Base-by-base conservation (phyloP, 2,797 vertebrate genomes). In the Bucorvus abyssinicus region DNA sequence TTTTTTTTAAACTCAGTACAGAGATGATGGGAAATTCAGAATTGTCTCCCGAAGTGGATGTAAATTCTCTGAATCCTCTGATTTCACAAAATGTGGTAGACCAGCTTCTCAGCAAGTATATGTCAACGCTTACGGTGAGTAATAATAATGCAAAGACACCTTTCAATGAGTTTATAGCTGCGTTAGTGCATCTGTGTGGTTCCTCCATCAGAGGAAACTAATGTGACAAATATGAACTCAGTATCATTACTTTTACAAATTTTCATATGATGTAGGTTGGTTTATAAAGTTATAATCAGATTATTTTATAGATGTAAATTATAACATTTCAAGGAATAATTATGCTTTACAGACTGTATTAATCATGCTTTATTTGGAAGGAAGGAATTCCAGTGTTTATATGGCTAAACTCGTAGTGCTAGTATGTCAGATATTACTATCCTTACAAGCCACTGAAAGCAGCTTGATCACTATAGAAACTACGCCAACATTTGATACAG, bases 11-110 rank as follows among this genome's bases (percentile, higher is more conserved):
- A 67, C 89, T 52, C 82, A 99, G 99, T 74, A 57, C 63, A 42
- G 99, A 99, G 97, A 99, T 99, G 99, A 99, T 99, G 99, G 99
- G 99, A 26, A 98, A 99, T 85, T 96, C 97, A 32, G 99, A 99
- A 76, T 98, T 99, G 30, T 94, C 93, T 55, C 98, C 98, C 0
- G 99, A 99, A 97, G 99, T 99, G 87, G 99, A 99, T 61, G 98
- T 98, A 56, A 98, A 98, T 90, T 91, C 96, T 68, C 95, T 99
- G 95, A 97, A 98, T 93, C 92, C 98, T 68, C 97, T 99, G 79
- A 98, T 99, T 57, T 98, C 99, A 4, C 97, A 98, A 86, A 96
- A 98, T 1, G 98, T 99, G 83, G 98, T 99, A 82, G 97, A 99
- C 16, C 96, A 98, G 45, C 98, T 99, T 71, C 99, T 99, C 44